Evolutionary conservation across 2,113 vertebrate species (phyloP).

Genomic region (Vireo altiloquus): DNA sequence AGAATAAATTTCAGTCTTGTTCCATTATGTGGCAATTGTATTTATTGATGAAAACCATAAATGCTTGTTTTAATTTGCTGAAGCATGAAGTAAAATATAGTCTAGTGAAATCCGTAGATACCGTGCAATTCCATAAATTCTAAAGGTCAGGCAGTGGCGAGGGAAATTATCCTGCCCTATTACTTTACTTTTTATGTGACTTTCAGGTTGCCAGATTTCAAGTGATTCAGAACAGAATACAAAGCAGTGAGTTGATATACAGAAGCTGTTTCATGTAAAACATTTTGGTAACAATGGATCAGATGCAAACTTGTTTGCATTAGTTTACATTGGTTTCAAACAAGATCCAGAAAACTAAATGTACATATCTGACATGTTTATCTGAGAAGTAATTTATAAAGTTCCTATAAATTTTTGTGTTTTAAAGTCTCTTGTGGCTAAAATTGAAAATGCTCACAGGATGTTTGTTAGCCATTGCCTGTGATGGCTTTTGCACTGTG

Average conservation of each 20-base stretch:
- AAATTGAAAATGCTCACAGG: background rate
- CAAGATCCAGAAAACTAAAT: background rate
- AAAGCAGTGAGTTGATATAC: background rate
- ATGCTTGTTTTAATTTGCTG: background rate
- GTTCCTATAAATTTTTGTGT: background rate
- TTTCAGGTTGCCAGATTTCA: background rate
- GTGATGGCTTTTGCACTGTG: background rate
- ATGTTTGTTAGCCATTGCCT: background rate
- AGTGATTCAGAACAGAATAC: background rate
- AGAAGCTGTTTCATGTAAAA: background rate
- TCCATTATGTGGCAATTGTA: background rate
- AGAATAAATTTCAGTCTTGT: background rate
- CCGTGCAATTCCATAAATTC: background rate
- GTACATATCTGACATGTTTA: background rate
- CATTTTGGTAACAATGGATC: background rate
- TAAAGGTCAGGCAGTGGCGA: background rate
- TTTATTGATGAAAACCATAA: background rate
- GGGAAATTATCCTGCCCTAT: background rate
- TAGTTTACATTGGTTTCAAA: background rate
- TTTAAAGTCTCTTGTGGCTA: background rate
- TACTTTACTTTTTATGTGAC: background rate
- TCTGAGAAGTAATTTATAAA: background rate
- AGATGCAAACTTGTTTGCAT: background rate
- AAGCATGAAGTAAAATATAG: background rate
- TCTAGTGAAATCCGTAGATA: background rate